Evolutionary conservation across 1,140 invertebrate genomes (phyloP).

Genomic region (Parasteatoda tepidariorum): DNA sequence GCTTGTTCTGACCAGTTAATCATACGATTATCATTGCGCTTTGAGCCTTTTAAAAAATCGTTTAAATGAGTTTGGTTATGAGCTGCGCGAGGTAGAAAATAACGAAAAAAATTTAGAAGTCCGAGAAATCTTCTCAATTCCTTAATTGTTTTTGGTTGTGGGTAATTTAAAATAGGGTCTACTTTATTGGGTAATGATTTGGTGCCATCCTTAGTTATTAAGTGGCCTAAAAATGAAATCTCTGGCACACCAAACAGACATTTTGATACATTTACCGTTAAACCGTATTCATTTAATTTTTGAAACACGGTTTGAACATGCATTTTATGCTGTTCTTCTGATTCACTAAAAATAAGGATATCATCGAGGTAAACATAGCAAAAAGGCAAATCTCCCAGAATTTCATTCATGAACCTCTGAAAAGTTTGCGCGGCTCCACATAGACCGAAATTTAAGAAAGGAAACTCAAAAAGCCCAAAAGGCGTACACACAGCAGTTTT

Average conservation of each 20-base stretch:
- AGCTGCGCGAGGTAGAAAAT: not conserved
- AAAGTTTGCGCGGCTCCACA: not conserved
- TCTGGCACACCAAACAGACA: slow-evolving; percentile 17
- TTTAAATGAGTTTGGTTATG: not conserved
- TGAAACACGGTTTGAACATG: not conserved
- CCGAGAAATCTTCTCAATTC: not conserved
- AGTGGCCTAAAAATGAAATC: slow-evolving; percentile 8
- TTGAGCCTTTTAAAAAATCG: not conserved
- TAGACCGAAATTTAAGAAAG: slow-evolving; percentile 10
- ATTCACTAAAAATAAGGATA: not conserved
- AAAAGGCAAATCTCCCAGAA: not conserved
- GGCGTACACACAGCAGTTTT: not conserved
- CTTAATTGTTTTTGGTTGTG: not conserved
- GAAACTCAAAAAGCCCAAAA: slow-evolving; percentile 28
- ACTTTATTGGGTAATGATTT: slow-evolving; percentile 17
- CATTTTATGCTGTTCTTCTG: not conserved
- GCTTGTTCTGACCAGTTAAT: not conserved
- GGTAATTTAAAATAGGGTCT: slow-evolving; percentile 2
- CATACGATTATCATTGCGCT: slow-evolving; percentile 51
- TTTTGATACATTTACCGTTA: slow-evolving; percentile 25
- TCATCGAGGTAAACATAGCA: not conserved
- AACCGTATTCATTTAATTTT: not conserved
- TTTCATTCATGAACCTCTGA: slow-evolving; percentile 16
- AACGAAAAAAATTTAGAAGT: not conserved
- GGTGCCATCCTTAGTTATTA: not conserved